A percentile compares a stretch with the other conserved stretches of the same genome.
Evolutionary conservation across 2,888 invertebrate species (phyloP).

Genomic region (Ophioninae sp.): DNA sequence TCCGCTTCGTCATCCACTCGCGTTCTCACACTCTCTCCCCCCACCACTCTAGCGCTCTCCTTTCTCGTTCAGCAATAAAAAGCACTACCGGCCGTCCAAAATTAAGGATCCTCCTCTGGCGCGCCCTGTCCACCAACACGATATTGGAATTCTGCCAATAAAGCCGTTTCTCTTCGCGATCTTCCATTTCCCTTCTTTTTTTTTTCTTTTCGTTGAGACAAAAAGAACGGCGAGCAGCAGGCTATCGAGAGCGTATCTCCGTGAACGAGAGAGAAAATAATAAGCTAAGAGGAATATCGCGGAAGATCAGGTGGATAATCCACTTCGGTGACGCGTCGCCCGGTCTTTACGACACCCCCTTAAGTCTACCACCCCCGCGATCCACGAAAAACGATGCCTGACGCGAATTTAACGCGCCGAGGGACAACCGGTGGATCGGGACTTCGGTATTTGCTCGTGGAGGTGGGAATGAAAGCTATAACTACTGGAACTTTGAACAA

Average conservation of each 20-base stretch:
- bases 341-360: conserved; percentile 39
- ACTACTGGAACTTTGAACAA: too few relatives aligned
- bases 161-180: conserved; percentile 55
- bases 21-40: conserved; percentile 67
- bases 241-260: conserved; percentile 23
- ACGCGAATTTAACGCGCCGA: conserved; percentile 5
- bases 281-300: conserved; percentile 6
- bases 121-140: conserved; percentile 43
- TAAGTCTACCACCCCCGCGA: conserved; percentile 20
- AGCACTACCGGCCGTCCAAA: conserved; percentile 69
- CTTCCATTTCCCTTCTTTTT: conserved; percentile 10
- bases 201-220: neutral
- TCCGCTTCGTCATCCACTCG: conserved; percentile 68
- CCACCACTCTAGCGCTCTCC: conserved; percentile 68
- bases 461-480: neutral
- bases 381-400: conserved; percentile 7
- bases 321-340: conserved; percentile 25
- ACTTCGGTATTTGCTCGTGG: neutral
- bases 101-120: conserved; percentile 62
- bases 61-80: conserved; percentile 78
- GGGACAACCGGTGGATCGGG: neutral
- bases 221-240: conserved; percentile 13
- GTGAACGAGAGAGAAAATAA: conserved; percentile 2
- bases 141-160: conserved; percentile 64
- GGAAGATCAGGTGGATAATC: conserved; percentile 37